Evolutionary conservation across 2,113 vertebrate genomes (phyloP), one percentile per base, ranked within the genome.

Genomic region (Emydocephalus ijimae): DNA sequence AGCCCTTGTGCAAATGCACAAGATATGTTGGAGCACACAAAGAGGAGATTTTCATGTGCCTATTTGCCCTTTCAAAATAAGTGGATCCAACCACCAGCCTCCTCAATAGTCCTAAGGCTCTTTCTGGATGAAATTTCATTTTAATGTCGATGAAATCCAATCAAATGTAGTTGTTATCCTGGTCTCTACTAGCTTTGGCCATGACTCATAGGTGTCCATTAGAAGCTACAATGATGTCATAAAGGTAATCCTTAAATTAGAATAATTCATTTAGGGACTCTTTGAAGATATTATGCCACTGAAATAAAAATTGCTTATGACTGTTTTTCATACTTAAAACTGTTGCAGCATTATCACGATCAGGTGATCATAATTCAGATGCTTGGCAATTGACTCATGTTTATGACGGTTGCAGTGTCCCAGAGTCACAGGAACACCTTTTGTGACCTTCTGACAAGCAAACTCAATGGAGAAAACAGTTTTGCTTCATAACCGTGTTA

Each of bases 1-100:
- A 54, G 50, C 12, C 81, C 50, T 29, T 1, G 26, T 24, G 12
- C 2, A 74, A 85, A 39, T 56, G 90, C 21, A 43, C 96, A 95
- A 94, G 29, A 29, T 54, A 95, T 89, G 95, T 94, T 92, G 34
- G n/a, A 81, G 10, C 34, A 43, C 64, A 21, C 21, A 2, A 9
- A 9, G 5, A 2, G 5, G 34, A 81, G 18, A 15, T 81, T 81
- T 81, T 81, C 74, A 21, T 43, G 34, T 39, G 34, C 2, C n/a
- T 81, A 21, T 81, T 43, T 81, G 18, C 74, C 18, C 18, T 43
- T 81, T 39, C 74, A 81, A 81, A 74, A 81, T 43, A 81, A 43
- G 18, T 81, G 18, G 74, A 21, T 39, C 74, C 34, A 39, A 21
- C 18, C 7, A 39, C 14, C 18, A 81, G 6, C 18, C 34, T n/a